Conservation (phyloP, 2,888 invertebrate species). For the Caenorhabditis zanzibari region DNA sequence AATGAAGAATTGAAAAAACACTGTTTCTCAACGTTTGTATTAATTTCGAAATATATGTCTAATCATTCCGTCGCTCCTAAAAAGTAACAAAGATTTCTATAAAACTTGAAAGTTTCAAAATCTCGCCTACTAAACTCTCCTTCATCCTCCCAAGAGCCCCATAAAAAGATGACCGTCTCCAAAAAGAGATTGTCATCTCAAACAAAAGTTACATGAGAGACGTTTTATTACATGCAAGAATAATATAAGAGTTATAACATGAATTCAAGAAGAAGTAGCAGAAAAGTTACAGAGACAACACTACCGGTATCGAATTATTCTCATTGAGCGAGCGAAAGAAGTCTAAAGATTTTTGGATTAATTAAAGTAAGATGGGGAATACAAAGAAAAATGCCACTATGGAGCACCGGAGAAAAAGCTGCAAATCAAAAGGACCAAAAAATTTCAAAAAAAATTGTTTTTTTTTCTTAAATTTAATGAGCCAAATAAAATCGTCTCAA, state of each 20-base stretch:
- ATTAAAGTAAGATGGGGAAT: constrained; percentile 11
- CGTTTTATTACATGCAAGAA: constrained; percentile 10
- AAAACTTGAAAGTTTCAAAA: background rate
- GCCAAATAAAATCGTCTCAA: constrained; percentile 32
- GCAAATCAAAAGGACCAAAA: constrained; percentile 3
- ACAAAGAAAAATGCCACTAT: constrained; percentile 5
- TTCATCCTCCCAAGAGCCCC: constrained; percentile 30
- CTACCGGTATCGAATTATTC: constrained; percentile 30
- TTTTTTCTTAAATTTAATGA: too few species aligned
- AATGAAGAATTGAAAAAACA: too few species aligned
- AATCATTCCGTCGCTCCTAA: too few species aligned
- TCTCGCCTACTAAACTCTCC: constrained; percentile 1
- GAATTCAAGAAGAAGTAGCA: too few species aligned
- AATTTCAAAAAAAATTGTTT: background rate
- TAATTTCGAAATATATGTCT: too few species aligned
- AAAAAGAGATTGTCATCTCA: constrained; percentile 7
- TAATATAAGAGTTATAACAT: too few species aligned
- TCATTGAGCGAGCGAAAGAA: constrained; percentile 24
- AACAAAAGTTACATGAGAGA: background rate
- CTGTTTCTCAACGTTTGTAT: too few species aligned
- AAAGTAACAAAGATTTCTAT: too few species aligned
- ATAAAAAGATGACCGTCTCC: constrained; percentile 36
- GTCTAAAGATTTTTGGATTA: background rate
- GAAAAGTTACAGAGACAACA: background rate
- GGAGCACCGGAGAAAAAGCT: constrained; percentile 1